phyloP scores from a whole-genome alignment of 1,140 invertebrate genomes.

The Caenorhabditis briggsae region DNA sequence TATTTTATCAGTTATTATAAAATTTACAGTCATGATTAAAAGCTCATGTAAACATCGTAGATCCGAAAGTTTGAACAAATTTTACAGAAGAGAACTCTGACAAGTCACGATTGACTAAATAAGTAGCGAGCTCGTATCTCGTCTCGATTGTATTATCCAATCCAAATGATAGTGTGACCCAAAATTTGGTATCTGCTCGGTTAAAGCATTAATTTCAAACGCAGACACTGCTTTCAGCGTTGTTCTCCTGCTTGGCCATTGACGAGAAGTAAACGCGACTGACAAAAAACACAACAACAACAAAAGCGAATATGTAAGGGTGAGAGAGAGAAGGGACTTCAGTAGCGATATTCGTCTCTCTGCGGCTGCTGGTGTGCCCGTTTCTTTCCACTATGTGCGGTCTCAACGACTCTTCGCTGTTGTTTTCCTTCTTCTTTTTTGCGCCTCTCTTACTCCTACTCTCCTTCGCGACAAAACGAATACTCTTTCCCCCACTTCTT shows the following conservation, averaged over 20 bases:
- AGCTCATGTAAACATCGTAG: too few relatives aligned
- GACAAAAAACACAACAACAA: neutral
- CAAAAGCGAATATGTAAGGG: conserved; percentile 14
- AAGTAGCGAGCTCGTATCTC: too few relatives aligned
- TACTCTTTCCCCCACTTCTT: conserved; percentile 39
- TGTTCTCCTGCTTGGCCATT: neutral
- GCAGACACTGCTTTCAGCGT: neutral
- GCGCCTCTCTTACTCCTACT: conserved; percentile 18
- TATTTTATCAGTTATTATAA: too few relatives aligned
- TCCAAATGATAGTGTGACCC: too few relatives aligned
- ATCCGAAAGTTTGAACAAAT: too few relatives aligned
- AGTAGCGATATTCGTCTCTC: neutral
- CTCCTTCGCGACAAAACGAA: neutral
- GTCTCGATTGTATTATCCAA: too few relatives aligned
- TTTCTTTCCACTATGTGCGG: conserved; percentile 52
- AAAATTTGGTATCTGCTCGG: too few relatives aligned
- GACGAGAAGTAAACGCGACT: neutral
- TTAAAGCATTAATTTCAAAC: too few relatives aligned
- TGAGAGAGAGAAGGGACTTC: neutral
- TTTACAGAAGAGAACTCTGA: too few relatives aligned
- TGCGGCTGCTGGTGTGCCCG: neutral
- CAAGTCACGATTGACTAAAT: too few relatives aligned
- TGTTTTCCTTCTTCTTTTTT: neutral
- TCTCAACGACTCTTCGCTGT: conserved; percentile 17
- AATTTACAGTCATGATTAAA: too few relatives aligned